These are phyloP conservation scores for Pionites leucogaster DNA, from an alignment of 2,113 vertebrate species.

Conservation along the genomic window DNA sequence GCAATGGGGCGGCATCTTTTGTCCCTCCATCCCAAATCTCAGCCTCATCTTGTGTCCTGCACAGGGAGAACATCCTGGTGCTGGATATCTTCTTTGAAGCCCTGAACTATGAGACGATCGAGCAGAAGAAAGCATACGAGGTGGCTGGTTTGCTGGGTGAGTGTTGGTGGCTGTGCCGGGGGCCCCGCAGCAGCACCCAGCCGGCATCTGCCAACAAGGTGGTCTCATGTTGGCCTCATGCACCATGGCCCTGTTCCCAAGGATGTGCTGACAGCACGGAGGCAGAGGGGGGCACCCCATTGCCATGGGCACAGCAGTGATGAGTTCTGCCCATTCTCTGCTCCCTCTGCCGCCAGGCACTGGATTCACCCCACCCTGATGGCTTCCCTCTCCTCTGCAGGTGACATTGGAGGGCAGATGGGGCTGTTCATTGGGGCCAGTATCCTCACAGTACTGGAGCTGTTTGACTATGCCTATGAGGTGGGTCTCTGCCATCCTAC, in stretches of 20 bases:
- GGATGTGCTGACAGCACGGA: rapidly evolving
- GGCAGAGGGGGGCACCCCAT: neutral
- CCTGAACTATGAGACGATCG: constrained; percentile 97
- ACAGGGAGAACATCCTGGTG: constrained; percentile 97
- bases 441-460: constrained; percentile 93
- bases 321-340: neutral
- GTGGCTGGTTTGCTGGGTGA: constrained; percentile 96
- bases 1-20: rapidly evolving
- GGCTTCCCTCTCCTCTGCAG: constrained; percentile 64
- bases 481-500: constrained; percentile 52
- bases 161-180: neutral
- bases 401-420: constrained; percentile 99
- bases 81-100: constrained; percentile 98
- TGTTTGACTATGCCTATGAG: constrained; percentile 98
- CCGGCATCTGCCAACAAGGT: rapidly evolving
- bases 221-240: rapidly evolving
- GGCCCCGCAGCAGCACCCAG: neutral
- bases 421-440: constrained; percentile 98
- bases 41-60: neutral
- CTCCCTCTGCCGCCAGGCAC: rapidly evolving
- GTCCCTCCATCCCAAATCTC: neutral
- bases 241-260: rapidly evolving
- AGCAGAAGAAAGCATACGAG: constrained; percentile 98
- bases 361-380: neutral
- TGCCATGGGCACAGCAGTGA: neutral